These are phyloP conservation scores for Spinibarbus caldwelli DNA, from an alignment of 2,797 vertebrate genomes.

Conservation along the genomic window DNA sequence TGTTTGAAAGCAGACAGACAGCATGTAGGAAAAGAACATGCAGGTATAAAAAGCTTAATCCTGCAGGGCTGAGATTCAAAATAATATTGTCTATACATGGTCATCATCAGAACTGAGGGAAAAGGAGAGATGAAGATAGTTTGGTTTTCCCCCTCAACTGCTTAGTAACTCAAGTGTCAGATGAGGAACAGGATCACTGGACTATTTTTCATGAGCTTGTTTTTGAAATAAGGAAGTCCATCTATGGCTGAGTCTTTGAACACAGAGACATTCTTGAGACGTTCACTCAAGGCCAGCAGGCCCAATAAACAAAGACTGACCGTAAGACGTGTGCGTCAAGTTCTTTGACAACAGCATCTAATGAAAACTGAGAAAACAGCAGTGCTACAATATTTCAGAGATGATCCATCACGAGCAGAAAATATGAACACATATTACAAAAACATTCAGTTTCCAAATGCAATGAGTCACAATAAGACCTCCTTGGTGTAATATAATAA, in stretches of 20 bases:
- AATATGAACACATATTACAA: neutral
- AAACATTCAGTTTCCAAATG: neutral
- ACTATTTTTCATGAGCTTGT: conserved; percentile 40
- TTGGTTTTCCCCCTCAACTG: conserved; percentile 32
- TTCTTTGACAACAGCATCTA: neutral
- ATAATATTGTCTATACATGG: conserved; percentile 16
- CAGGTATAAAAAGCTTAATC: neutral
- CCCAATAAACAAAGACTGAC: conserved; percentile 8
- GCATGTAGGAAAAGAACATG: neutral
- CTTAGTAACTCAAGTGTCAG: conserved; percentile 35
- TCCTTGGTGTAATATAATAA: too few relatives aligned
- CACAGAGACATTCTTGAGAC: neutral
- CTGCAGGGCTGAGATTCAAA: neutral
- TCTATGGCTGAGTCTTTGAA: conserved; percentile 21
- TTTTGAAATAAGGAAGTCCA: conserved; percentile 44
- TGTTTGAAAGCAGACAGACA: neutral
- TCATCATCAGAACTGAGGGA: neutral
- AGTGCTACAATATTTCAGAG: neutral
- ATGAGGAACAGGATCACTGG: conserved; percentile 46
- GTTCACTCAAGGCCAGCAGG: neutral
- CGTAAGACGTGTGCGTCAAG: neutral
- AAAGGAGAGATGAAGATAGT: conserved; percentile 22
- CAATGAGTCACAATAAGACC: neutral
- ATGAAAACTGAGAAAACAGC: neutral
- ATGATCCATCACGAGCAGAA: neutral